phyloP scores from a whole-genome alignment of 2,888 invertebrate species.

The Elegia similella region DNA sequence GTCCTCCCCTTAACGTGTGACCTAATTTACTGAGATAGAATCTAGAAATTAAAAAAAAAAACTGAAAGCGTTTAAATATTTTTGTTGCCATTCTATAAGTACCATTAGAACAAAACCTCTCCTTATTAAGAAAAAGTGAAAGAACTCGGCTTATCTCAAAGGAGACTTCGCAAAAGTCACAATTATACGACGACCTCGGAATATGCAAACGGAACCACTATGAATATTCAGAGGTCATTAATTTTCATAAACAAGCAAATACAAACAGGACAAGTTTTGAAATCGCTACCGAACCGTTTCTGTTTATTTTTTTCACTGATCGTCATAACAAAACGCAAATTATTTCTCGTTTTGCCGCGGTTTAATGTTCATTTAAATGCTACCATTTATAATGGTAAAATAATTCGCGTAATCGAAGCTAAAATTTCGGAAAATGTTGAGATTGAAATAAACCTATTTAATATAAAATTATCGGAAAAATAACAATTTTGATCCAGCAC shows the following conservation, averaged over 20 bases:
- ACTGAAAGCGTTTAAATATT: background rate
- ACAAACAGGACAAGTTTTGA: slow-evolving; percentile 1
- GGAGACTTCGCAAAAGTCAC: background rate
- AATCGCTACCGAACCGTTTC: background rate
- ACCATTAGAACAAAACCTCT: background rate
- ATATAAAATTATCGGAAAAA: no score
- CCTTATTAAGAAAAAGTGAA: background rate
- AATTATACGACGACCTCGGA: background rate
- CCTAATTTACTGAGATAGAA: no score
- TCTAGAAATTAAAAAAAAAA: background rate
- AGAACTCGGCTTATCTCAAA: background rate
- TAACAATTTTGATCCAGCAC: no score
- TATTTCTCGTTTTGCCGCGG: background rate
- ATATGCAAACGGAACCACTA: slow-evolving; percentile 2
- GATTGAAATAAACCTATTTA: no score
- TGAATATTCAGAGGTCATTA: slow-evolving; percentile 13
- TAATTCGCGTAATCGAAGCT: background rate
- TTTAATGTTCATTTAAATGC: background rate
- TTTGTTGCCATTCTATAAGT: background rate
- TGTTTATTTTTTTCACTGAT: background rate
- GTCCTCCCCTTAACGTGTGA: no score
- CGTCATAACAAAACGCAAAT: background rate
- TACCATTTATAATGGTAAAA: background rate
- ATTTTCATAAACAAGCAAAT: slow-evolving; percentile 10
- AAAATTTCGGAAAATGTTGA: background rate